Evolutionary conservation across 2,888 invertebrate species (phyloP), one percentile per base, ranked within the genome.

Genomic region (Fragum whitleyi): DNA sequence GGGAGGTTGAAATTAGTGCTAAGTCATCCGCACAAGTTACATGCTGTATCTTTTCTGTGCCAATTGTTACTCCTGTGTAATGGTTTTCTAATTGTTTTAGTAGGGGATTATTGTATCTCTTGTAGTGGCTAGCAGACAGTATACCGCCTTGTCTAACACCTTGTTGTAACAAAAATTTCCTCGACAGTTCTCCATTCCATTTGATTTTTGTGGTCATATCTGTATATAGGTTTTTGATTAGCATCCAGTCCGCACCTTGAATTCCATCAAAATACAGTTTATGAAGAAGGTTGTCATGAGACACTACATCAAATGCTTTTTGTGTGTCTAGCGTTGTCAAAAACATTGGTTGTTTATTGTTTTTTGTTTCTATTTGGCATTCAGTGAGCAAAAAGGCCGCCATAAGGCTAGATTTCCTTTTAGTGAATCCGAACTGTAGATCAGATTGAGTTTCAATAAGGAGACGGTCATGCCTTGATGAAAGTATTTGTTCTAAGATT

Each of bases 11-110:
- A 2, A 70, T 21, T 16, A 70, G 51, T 2, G 55, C 67, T 3
- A 67, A 23, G 23, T 67, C 67, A 42, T 67, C 67, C 26, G 67
- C 67, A n/a, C n/a, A n/a, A 42, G 42, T 42, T 11, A 42, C 16
- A 42, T 42, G 42, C 16, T 42, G 42, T 42, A 42, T 7, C 16
- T 42, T 42, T 16, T 42, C 42, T 42, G 42, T 42, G 7, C 42
- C 42, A 11, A 42, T 42, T 7, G 42, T 16, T 16, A 11, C 16
- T 7, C 16, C 42, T 42, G 11, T 53, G 53, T n/a, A 53, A 14
- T 53, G 14, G n/a, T n/a, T n/a, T n/a, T 53, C 53, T 14, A n/a
- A n/a, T n/a, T 42, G 42, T 16, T 11, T 7, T 16, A 42, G 16
- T 42, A 42, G 42, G 16, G 42, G 42, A n/a, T n/a, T n/a, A n/a